These are phyloP conservation scores for Brenthis hecate DNA, from an alignment of 2,888 invertebrate genomes.

Conservation along the genomic window DNA sequence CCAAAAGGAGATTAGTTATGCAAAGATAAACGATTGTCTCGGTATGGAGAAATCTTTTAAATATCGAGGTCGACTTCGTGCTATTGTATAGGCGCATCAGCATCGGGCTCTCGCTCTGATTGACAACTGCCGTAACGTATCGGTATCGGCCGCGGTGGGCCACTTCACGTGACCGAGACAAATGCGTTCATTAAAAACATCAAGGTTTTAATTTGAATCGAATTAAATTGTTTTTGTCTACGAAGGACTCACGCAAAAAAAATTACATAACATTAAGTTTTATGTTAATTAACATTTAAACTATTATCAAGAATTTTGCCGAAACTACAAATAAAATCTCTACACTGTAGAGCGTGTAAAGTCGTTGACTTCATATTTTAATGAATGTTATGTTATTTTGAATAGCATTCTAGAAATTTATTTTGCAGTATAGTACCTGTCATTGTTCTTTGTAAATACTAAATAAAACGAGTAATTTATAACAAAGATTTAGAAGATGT, in stretches of 20 bases:
- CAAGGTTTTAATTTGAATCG: not conserved
- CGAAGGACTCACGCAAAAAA: not conserved
- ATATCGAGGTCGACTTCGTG: constrained; percentile 69
- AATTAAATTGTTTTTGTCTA: not conserved
- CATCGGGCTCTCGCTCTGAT: constrained; percentile 68
- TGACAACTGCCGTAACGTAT: constrained; percentile 74
- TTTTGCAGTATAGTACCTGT: constrained; percentile 8
- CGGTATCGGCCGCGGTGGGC: constrained; percentile 48
- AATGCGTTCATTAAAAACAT: constrained; percentile 53
- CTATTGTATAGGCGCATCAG: constrained; percentile 63
- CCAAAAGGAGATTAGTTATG: constrained; percentile 31
- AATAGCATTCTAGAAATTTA: constrained; percentile 4
- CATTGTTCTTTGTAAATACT: constrained; percentile 12
- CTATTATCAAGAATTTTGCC: no score
- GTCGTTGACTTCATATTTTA: no score
- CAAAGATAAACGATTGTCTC: constrained; percentile 35
- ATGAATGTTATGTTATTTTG: no score
- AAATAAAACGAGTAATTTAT: constrained; percentile 15
- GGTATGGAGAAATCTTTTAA: constrained; percentile 40
- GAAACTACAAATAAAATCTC: no score
- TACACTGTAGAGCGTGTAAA: no score
- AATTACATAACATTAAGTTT: no score
- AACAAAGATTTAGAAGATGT: constrained; percentile 3
- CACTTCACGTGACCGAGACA: constrained; percentile 59
- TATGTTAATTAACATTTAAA: no score